A percentile compares a stretch with the other conserved stretches of the same genome.
phyloP scores from a whole-genome alignment of 2,888 invertebrate species.

The Sthenelais limicola region DNA sequence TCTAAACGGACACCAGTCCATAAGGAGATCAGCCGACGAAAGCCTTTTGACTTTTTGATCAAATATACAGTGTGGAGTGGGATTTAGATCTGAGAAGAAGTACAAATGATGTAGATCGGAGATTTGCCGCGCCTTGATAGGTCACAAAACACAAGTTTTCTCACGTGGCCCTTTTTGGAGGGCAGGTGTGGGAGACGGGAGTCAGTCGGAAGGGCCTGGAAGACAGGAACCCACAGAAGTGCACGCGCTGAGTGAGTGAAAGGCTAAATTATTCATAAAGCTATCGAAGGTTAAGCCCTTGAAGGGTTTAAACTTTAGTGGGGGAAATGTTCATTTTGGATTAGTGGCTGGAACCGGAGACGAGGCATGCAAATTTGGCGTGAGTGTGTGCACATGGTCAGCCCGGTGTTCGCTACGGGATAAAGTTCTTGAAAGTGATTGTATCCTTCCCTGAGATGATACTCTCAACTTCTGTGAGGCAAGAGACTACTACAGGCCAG shows the following conservation, averaged over 20 bases:
- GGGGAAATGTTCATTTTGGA: slow-evolving; percentile 33
- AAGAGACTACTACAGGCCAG: too few species aligned
- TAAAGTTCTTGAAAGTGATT: too few species aligned
- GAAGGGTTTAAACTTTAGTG: background rate
- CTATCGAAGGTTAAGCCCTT: slow-evolving; percentile 18
- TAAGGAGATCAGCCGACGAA: too few species aligned
- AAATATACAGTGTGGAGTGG: slow-evolving; percentile 25
- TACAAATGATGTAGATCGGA: slow-evolving; percentile 28
- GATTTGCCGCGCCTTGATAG: slow-evolving; percentile 7
- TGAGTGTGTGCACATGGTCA: slow-evolving; percentile 36
- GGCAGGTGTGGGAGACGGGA: background rate
- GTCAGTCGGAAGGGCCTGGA: background rate
- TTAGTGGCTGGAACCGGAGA: slow-evolving; percentile 27
- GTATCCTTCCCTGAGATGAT: too few species aligned
- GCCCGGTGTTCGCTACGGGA: background rate
- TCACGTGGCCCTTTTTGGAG: slow-evolving; percentile 7
- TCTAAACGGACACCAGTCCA: too few species aligned
- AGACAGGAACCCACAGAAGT: background rate
- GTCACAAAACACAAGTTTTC: slow-evolving; percentile 5
- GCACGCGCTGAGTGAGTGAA: background rate
- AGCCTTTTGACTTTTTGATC: too few species aligned
- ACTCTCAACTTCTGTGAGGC: too few species aligned
- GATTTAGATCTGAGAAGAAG: slow-evolving; percentile 36
- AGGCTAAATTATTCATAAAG: slow-evolving; percentile 27
- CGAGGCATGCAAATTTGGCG: slow-evolving; percentile 12